Base-by-base conservation (phyloP, 2,888 invertebrate genomes). In the Ischnus inquisitorius region DNA sequence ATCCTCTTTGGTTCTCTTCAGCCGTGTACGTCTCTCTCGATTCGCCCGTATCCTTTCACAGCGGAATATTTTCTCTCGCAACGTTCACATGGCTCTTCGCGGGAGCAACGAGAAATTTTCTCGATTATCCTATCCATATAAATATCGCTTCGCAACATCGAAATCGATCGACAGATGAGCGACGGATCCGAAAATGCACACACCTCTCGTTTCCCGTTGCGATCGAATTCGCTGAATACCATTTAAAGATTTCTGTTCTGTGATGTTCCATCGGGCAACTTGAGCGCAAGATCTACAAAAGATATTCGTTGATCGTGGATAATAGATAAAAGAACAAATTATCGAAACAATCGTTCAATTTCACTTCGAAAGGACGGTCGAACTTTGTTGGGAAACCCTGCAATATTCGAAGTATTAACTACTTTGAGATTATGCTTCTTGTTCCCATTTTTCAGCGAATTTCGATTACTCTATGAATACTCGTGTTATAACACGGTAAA, bases 1-100 rank as follows among this genome's bases (percentile, higher is more conserved):
- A 82, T 82, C 82, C 82, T 28, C 67, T 74, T 34, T 60, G 46
- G 68, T 64, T 57, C 72, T 78, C 74, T 78, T 68, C 62, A 78
- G 4, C 78, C 60, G 48, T 60, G 46, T 65, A 43, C 28, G 39
- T 57, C 22, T 16, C 19, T 46, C 22, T 34, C 69, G 28, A 34
- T 51, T 71, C 39, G n/a, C 12, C 48, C 67, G 34, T 43, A 51
- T 62, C 19, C 48, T 67, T 54, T 60, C 19, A 4, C 14, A 39
- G 10, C 72, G 60, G 41, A 72, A 72, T 51, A 19, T 64, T 39
- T 60, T 19, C 28, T 51, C 28, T 43, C 62, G 34, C 28, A 67
- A 43, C 51, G 16, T 67, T 39, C 67, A 28, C 14, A 54, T 25
- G 3, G 3, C 43, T 65, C 41, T 41, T 41, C 8, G 19, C 22